A percentile compares a stretch with the other conserved stretches of the same genome.
These are phyloP conservation scores for Elegia similella DNA, from an alignment of 2,888 invertebrate species.

Conservation along the genomic window DNA sequence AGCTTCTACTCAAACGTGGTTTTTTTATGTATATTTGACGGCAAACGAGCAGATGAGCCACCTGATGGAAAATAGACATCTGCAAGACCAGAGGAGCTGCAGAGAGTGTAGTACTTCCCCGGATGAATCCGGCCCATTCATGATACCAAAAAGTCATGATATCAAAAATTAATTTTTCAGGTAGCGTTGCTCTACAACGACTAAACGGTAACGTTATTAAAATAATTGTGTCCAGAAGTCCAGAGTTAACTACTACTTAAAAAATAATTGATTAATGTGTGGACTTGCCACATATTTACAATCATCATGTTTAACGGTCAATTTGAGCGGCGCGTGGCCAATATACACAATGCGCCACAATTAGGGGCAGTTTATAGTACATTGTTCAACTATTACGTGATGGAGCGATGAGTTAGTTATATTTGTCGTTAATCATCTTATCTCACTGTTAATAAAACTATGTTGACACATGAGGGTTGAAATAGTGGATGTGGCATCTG, in stretches of 20 bases:
- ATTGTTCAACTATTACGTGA: constrained; percentile 28
- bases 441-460: constrained; percentile 38
- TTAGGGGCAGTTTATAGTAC: constrained; percentile 31
- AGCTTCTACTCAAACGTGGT: too few species aligned
- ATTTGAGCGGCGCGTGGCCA: constrained; percentile 36
- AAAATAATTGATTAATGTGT: neutral
- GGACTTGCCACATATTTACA: constrained; percentile 15
- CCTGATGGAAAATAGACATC: too few species aligned
- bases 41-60: too few species aligned
- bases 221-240: too few species aligned
- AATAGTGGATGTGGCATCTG: constrained; percentile 16
- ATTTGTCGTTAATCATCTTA: constrained; percentile 53
- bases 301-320: constrained; percentile 24
- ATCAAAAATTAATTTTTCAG: too few species aligned
- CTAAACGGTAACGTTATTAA: too few species aligned
- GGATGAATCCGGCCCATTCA: too few species aligned
- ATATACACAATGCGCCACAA: constrained; percentile 30
- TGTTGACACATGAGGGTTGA: neutral
- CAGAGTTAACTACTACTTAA: neutral
- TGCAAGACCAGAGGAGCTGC: too few species aligned
- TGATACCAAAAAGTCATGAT: too few species aligned
- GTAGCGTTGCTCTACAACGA: too few species aligned
- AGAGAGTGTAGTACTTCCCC: too few species aligned
- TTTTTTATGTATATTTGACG: too few species aligned
- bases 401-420: constrained; percentile 10